Conservation (phyloP, 2,797 vertebrate species). For the Dromococcyx pavoninus region DNA sequence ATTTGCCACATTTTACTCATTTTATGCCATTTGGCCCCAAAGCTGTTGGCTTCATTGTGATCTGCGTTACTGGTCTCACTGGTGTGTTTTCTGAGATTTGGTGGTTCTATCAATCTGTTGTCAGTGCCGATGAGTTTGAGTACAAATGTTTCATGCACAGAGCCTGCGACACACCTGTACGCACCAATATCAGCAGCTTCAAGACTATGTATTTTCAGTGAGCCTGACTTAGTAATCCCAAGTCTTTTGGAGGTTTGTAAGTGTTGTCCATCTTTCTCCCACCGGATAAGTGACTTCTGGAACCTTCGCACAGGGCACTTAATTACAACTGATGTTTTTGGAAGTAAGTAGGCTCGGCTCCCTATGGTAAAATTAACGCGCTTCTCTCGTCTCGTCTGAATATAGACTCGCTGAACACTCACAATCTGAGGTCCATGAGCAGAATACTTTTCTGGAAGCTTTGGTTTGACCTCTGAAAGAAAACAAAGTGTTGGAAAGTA, state of each 20-base stretch:
- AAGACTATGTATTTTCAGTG: slow-evolving; percentile 85
- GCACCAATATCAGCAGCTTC: slow-evolving; percentile 78
- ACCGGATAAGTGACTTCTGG: slow-evolving; percentile 83
- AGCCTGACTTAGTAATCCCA: slow-evolving; percentile 85
- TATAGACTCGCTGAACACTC: slow-evolving; percentile 81
- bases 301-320: slow-evolving; percentile 87
- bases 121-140: slow-evolving; percentile 87
- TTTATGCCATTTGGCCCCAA: slow-evolving; percentile 79
- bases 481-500: slow-evolving; percentile 27
- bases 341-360: slow-evolving; percentile 87
- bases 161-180: slow-evolving; percentile 84
- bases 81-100: slow-evolving; percentile 11
- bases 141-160: slow-evolving; percentile 79
- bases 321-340: slow-evolving; percentile 87
- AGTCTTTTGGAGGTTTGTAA: slow-evolving; percentile 80
- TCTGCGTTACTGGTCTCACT: background rate
- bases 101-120: slow-evolving; percentile 78
- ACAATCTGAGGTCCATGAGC: slow-evolving; percentile 78
- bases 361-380: slow-evolving; percentile 88
- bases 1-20: slow-evolving; percentile 76
- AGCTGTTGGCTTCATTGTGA: slow-evolving; percentile 63
- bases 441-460: slow-evolving; percentile 61
- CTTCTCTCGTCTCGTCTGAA: slow-evolving; percentile 86
- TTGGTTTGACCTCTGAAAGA: slow-evolving; percentile 77
- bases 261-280: slow-evolving; percentile 85